Conservation (phyloP, 2,797 vertebrate species). For the Florisuga fusca region DNA sequence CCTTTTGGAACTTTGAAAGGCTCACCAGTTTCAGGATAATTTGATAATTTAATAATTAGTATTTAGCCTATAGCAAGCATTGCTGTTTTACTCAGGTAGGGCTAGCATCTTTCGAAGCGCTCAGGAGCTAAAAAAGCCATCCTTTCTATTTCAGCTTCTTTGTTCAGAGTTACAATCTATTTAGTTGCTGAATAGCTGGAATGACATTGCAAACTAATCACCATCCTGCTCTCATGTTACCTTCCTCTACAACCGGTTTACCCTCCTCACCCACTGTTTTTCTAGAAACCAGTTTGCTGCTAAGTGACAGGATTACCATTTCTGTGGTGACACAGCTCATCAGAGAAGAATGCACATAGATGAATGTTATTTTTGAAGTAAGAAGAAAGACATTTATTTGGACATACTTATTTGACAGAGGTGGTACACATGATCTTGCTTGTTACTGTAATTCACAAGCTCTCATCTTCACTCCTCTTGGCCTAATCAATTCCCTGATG, state of each 20-base stretch:
- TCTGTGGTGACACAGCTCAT: not conserved
- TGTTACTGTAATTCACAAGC: not conserved
- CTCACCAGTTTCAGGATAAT: not conserved
- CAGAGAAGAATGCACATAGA: not conserved
- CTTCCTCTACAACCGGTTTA: slow-evolving; percentile 16
- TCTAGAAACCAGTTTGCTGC: not conserved
- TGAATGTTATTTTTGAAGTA: not conserved
- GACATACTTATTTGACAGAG: not conserved
- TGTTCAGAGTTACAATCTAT: not conserved
- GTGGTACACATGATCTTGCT: accelerated
- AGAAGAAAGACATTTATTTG: not conserved
- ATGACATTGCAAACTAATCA: not conserved
- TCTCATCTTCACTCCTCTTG: not conserved
- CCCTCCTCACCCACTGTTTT: not conserved
- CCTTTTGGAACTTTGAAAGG: not conserved
- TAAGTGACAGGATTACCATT: not conserved
- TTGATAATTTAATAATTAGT: not conserved
- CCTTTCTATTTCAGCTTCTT: not conserved
- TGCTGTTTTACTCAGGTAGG: not conserved
- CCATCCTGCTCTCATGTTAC: not conserved
- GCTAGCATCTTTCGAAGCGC: not conserved
- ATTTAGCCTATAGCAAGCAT: not conserved
- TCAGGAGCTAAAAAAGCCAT: not conserved
- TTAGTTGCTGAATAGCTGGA: not conserved
- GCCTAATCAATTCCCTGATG: not conserved